Conservation (phyloP, 1,140 invertebrate species). For the Apocrypta bakeri region DNA sequence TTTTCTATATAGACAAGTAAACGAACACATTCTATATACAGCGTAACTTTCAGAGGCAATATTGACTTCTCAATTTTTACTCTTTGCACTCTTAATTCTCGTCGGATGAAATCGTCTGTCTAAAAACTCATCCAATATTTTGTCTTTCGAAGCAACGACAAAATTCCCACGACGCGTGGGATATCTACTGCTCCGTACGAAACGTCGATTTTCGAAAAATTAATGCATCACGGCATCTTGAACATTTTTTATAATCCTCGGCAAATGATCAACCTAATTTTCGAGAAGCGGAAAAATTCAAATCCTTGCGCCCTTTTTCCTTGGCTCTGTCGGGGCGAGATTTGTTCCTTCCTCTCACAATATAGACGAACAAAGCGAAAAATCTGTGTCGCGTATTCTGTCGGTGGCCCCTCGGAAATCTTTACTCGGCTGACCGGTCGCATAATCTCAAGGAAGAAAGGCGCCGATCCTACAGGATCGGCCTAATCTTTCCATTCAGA, state of each 20-base stretch:
- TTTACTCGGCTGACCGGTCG: not conserved
- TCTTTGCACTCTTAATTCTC: conserved; percentile 36
- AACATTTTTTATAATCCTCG: not conserved
- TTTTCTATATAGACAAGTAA: not conserved
- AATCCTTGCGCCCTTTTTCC: not conserved
- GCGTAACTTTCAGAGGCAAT: conserved; percentile 8
- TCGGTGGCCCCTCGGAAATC: not conserved
- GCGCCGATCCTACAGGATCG: conserved; percentile 24
- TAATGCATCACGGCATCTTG: not conserved
- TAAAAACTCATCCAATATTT: conserved; percentile 43
- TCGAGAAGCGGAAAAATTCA: not conserved
- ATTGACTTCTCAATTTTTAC: conserved; percentile 21
- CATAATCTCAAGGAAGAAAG: conserved; percentile 42
- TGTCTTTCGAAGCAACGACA: not conserved
- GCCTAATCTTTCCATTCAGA: conserved; percentile 30
- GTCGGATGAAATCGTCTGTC: conserved; percentile 61
- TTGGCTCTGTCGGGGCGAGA: not conserved
- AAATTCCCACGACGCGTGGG: conserved; percentile 37
- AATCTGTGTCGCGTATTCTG: conserved; percentile 28
- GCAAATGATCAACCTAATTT: not conserved
- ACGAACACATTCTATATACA: not conserved
- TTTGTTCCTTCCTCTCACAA: not conserved
- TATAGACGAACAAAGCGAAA: conserved; percentile 21
- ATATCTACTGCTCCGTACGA: not conserved
- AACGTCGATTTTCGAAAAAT: not conserved